Evolutionary conservation across 2,888 invertebrate species (phyloP).

Genomic region (Orchesella flavescens): DNA sequence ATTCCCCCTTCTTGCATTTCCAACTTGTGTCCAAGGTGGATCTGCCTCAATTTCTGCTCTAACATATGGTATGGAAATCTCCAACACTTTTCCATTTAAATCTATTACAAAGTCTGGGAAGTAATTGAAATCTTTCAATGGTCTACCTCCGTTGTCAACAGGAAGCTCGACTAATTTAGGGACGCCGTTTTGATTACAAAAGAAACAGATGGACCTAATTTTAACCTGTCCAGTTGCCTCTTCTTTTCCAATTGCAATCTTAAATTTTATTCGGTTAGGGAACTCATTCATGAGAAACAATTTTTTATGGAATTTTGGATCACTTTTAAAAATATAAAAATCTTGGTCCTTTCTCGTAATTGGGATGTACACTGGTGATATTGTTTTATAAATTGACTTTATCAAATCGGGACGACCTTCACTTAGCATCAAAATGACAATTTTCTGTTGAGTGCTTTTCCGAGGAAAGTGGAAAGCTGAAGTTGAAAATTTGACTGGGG

Average conservation of each 20-base stretch:
- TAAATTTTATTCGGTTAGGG: constrained; percentile 38
- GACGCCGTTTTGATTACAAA: constrained; percentile 4
- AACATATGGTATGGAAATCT: constrained; percentile 24
- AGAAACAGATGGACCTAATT: constrained; percentile 36
- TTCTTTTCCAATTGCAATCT: constrained; percentile 23
- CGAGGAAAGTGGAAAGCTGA: not conserved
- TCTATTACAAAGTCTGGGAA: constrained; percentile 33
- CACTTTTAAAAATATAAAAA: constrained; percentile 30
- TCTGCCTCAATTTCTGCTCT: constrained; percentile 37
- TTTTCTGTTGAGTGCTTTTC: constrained; percentile 5
- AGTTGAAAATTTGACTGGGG: too few species aligned
- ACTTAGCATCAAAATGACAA: constrained; percentile 29
- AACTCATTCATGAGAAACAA: constrained; percentile 14
- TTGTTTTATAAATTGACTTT: not conserved
- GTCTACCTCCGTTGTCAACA: not conserved
- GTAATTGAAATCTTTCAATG: not conserved
- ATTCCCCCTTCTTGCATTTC: constrained; percentile 39
- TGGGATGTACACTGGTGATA: constrained; percentile 29
- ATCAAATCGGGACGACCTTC: constrained; percentile 5
- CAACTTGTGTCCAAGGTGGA: not conserved
- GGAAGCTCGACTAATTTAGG: constrained; percentile 20
- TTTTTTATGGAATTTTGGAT: constrained; percentile 15
- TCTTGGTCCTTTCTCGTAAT: constrained; percentile 46
- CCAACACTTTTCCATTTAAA: constrained; percentile 26
- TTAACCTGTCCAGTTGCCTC: not conserved